Evolutionary conservation across 1,140 invertebrate species (phyloP).

Genomic region (Gonioctena quinquepunctata): DNA sequence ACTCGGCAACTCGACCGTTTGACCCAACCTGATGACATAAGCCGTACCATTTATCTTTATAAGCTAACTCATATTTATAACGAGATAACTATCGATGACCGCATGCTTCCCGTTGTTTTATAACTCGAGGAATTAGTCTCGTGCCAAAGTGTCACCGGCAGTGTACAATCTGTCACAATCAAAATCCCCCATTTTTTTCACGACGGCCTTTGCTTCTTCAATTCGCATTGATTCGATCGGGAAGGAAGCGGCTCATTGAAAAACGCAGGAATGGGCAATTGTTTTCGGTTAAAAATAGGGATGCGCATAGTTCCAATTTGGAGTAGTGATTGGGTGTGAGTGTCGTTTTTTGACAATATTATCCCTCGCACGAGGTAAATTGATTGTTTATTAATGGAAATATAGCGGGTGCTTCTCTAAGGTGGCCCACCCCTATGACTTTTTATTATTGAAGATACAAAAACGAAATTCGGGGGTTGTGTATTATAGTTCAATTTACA

Average conservation of each 20-base stretch:
- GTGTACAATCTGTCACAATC: conserved; percentile 29
- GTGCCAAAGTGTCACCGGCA: conserved; percentile 31
- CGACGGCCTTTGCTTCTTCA: background rate
- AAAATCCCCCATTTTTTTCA: conserved; percentile 19
- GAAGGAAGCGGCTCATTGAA: background rate
- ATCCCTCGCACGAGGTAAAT: too few relatives aligned
- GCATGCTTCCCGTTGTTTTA: conserved; percentile 49
- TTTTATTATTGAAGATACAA: too few relatives aligned
- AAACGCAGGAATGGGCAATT: background rate
- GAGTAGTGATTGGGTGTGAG: too few relatives aligned
- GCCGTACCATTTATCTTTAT: conserved; percentile 49
- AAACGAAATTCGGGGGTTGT: too few relatives aligned
- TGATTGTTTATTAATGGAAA: too few relatives aligned
- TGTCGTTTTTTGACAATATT: too few relatives aligned
- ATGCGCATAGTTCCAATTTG: too few relatives aligned
- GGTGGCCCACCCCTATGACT: too few relatives aligned
- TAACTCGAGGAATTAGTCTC: conserved; percentile 28
- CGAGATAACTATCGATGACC: conserved; percentile 49
- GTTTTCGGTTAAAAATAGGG: background rate
- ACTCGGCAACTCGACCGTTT: background rate
- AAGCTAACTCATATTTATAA: conserved; percentile 50
- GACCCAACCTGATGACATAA: conserved; percentile 37
- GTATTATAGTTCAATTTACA: too few relatives aligned
- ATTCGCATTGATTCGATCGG: background rate
- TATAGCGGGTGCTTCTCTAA: too few relatives aligned